Evolutionary conservation across 2,113 vertebrate genomes (phyloP).

Genomic region (Gobius niger): DNA sequence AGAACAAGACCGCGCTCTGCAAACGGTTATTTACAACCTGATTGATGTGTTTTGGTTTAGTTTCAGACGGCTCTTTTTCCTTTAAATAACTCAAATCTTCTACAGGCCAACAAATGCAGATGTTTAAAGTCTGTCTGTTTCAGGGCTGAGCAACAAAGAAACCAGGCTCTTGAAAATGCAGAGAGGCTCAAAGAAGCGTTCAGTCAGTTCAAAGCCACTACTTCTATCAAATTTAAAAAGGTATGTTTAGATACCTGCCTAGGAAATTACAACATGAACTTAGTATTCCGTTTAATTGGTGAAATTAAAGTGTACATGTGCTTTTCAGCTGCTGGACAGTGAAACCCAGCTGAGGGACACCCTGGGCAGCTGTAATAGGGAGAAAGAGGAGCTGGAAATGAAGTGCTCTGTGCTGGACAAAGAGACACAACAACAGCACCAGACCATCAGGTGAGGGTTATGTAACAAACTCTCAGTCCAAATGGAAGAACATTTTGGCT

Average conservation of each 20-base stretch:
- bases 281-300: too few species aligned
- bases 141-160: slow-evolving; percentile 90
- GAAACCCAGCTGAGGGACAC: slow-evolving; percentile 79
- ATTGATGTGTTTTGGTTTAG: too few species aligned
- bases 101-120: neutral
- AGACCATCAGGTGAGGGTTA: slow-evolving; percentile 78
- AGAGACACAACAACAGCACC: slow-evolving; percentile 73
- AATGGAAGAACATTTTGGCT: neutral
- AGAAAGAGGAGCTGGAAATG: slow-evolving; percentile 80
- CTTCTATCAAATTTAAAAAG: slow-evolving; percentile 81
- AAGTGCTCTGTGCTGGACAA: slow-evolving; percentile 78
- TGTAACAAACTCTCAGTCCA: neutral
- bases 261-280: too few species aligned
- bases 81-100: neutral
- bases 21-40: slow-evolving; percentile 77
- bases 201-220: slow-evolving; percentile 83
- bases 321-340: slow-evolving; percentile 83
- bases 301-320: neutral
- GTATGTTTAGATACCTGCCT: slow-evolving; percentile 52
- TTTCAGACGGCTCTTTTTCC: too few species aligned
- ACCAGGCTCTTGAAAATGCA: slow-evolving; percentile 86
- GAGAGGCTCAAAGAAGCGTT: slow-evolving; percentile 87
- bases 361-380: slow-evolving; percentile 79
- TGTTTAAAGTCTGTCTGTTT: slow-evolving; percentile 12
- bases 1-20: slow-evolving; percentile 74